A percentile compares a stretch with the other conserved stretches of the same genome.
Conservation (phyloP, 2,888 invertebrate species). For the Argyresthia albistria region DNA sequence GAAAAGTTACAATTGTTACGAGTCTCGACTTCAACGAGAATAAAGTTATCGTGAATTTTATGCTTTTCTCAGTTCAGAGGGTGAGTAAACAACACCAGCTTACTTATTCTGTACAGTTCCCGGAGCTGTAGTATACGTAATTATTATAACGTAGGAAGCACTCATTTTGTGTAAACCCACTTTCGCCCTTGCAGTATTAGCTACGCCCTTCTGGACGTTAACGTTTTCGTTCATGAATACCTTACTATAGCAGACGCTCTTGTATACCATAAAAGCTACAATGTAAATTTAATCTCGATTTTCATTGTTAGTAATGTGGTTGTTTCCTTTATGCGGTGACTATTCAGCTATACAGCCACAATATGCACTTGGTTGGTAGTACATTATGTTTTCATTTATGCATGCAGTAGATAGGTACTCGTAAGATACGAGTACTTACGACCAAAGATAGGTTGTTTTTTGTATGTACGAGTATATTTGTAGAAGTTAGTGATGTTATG, state of each 20-base stretch:
- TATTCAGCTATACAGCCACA: neutral
- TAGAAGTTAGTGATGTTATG: too few relatives aligned
- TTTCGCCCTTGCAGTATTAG: constrained; percentile 17
- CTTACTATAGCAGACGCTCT: constrained; percentile 54
- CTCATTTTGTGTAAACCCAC: constrained; percentile 26
- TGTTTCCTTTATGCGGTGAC: constrained; percentile 20
- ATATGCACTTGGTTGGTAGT: constrained; percentile 1
- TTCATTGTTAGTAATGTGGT: constrained; percentile 38
- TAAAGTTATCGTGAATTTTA: neutral
- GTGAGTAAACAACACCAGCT: too few relatives aligned
- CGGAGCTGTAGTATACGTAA: constrained; percentile 26
- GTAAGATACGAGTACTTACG: too few relatives aligned
- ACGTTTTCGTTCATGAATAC: constrained; percentile 64
- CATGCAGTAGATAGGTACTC: neutral
- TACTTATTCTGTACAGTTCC: neutral
- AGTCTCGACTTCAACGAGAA: neutral
- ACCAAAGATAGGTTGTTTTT: too few relatives aligned
- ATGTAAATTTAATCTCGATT: constrained; percentile 63
- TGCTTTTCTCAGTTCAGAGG: neutral
- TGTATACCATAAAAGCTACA: constrained; percentile 46
- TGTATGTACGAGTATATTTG: too few relatives aligned
- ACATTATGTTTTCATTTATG: constrained; percentile 1
- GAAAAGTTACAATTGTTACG: neutral
- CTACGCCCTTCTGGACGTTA: constrained; percentile 41
- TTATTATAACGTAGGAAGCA: constrained; percentile 56